Base-by-base conservation (phyloP, 2,888 invertebrate genomes). In the Ephialtes manifestator region DNA sequence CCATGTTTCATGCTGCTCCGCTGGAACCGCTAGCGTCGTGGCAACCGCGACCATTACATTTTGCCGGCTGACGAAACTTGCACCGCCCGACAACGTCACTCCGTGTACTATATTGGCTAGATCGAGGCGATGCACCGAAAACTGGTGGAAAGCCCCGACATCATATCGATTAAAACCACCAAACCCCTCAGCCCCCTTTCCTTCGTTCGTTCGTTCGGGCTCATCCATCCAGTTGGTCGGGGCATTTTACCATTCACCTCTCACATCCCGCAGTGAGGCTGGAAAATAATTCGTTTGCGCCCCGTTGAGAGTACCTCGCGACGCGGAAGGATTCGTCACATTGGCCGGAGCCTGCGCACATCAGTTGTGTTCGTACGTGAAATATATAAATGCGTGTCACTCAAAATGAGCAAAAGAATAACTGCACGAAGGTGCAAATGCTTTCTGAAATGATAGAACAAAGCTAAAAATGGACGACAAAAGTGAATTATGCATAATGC, bases 161-260 rank as follows among this genome's bases (percentile, higher is more conserved):
- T 75, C 74, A 79, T 75, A 79, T 83, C 78, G 79, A 79, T 83
- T 74, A 79, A 74, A 83, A 70, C 20, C 67, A 46, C 68, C 68
- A 24, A 18, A 39, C 55, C 46, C 28, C n/a, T n/a, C 20, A 3
- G 7, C 11, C 20, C 18, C 20, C 31, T 46, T 18, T 46, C 46
- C 24, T 43, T 75, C 60, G 18, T 31, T 77, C 31, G 51, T 18
- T 43, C 65, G 46, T 43, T 65, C 43, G 4, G 20, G 35, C 31
- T 60, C 46, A 35, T 51, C 48, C 48, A 18, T 20, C 48, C 58
- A 51, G 20, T 39, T 18, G 53, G 35, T 81, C 55, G 43, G 35
- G 55, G n/a, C 31, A n/a, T 58, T 76, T 67, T 67, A 53, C 31
- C 53, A 13, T 63, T 75, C n/a, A 68, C 76, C 46, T 65, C 58